A percentile compares a stretch with the other conserved stretches of the same genome.
Conservation (phyloP, 2,888 invertebrate genomes). For the Dasypolia templi region DNA sequence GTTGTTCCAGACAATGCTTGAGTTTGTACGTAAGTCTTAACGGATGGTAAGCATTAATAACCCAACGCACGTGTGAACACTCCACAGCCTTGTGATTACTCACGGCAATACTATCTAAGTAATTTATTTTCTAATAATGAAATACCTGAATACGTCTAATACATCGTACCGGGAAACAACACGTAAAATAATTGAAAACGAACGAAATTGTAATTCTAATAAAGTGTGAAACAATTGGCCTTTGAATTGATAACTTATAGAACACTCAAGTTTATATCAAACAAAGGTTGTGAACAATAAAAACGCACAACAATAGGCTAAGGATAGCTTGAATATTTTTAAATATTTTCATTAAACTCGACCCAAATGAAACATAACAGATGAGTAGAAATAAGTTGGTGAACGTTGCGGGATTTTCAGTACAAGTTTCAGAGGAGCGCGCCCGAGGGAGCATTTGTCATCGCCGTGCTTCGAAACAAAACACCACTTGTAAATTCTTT, state of each 20-base stretch:
- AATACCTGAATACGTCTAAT: constrained; percentile 55
- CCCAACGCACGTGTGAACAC: constrained; percentile 41
- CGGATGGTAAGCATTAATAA: constrained; percentile 41
- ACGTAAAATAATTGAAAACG: constrained; percentile 32
- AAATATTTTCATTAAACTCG: constrained; percentile 77
- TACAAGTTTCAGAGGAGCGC: constrained; percentile 72
- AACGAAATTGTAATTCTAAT: constrained; percentile 22
- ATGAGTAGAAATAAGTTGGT: constrained; percentile 73
- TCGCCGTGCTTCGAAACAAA: constrained; percentile 59
- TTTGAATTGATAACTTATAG: constrained; percentile 24
- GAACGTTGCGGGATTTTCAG: constrained; percentile 73
- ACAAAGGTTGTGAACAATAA: constrained; percentile 32
- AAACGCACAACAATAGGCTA: constrained; percentile 61
- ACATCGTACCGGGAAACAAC: constrained; percentile 50
- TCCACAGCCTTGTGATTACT: constrained; percentile 33
- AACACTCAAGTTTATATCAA: constrained; percentile 22
- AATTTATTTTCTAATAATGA: constrained; percentile 62
- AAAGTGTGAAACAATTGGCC: constrained; percentile 22
- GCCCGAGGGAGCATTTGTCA: constrained; percentile 80
- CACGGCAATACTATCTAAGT: constrained; percentile 37
- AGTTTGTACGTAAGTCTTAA: constrained; percentile 23
- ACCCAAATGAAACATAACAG: constrained; percentile 78
- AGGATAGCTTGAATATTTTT: constrained; percentile 71
- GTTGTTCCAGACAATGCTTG: constrained; percentile 26
- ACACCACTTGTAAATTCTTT: constrained; percentile 71